Conservation (phyloP, 2,797 vertebrate species). For the Pipistrellus pygmaeus region DNA sequence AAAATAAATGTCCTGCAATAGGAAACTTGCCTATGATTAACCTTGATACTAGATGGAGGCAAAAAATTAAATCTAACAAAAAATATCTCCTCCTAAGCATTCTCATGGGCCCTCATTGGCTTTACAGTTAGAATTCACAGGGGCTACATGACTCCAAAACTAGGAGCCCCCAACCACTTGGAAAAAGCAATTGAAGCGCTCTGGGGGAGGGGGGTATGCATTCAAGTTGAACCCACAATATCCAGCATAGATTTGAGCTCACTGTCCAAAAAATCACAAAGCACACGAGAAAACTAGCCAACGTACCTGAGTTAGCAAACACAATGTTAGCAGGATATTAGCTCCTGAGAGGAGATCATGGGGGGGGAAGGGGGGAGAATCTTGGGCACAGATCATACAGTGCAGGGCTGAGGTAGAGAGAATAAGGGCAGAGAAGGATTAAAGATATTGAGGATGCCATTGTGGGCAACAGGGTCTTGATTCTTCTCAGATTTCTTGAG, state of each 20-base stretch:
- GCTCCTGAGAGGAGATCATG: not conserved
- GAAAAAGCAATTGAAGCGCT: not conserved
- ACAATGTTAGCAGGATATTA: not conserved
- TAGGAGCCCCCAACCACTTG: not conserved
- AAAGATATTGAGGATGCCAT: not conserved
- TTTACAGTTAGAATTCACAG: not conserved
- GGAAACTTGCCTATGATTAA: not conserved
- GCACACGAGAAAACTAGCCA: not conserved
- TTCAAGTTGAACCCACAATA: not conserved
- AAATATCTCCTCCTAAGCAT: not conserved
- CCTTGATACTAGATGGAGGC: not conserved
- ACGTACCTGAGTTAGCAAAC: not conserved
- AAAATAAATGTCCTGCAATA: not conserved
- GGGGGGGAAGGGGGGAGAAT: rapidly evolving
- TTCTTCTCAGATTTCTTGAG: not conserved
- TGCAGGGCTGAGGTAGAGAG: not conserved
- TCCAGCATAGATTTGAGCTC: not conserved
- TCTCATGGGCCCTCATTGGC: not conserved
- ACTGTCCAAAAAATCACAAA: not conserved
- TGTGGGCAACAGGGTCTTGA: not conserved
- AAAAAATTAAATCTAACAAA: not conserved
- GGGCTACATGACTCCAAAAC: not conserved
- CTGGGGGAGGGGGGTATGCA: not conserved
- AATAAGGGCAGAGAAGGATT: not conserved
- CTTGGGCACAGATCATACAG: not conserved